Evolutionary conservation across 2,888 invertebrate genomes (phyloP).

Genomic region (Plebejus melissa): DNA sequence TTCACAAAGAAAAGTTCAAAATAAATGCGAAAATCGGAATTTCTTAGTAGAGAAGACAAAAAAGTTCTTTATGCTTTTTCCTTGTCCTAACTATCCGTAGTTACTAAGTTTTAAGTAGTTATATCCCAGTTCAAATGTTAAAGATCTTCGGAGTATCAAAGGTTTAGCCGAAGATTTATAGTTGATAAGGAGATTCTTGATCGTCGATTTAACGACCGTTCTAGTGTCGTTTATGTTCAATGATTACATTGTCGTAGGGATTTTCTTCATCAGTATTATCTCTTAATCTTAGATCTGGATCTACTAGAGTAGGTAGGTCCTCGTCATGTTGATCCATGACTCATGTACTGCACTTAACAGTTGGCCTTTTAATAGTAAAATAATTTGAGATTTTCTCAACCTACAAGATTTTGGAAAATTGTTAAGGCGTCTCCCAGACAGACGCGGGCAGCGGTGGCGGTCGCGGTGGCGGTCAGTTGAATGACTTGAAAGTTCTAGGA

Average conservation of each 20-base stretch:
- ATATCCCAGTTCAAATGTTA: conserved; percentile 16
- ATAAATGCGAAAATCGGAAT: neutral
- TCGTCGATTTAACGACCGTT: conserved; percentile 4
- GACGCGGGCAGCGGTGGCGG: too few species aligned
- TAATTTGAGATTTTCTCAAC: too few species aligned
- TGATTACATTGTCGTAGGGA: neutral
- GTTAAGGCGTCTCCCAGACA: neutral
- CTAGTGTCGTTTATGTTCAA: neutral
- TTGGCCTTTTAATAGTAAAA: too few species aligned
- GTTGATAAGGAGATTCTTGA: conserved; percentile 3
- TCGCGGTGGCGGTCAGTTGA: too few species aligned
- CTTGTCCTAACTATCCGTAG: neutral
- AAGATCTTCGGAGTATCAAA: neutral
- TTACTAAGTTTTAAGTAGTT: conserved; percentile 1
- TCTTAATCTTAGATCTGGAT: too few species aligned
- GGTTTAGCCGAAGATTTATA: neutral
- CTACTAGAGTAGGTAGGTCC: too few species aligned
- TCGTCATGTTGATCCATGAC: too few species aligned
- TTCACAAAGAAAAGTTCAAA: neutral
- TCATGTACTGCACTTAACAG: too few species aligned
- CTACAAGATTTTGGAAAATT: too few species aligned
- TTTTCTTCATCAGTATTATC: neutral
- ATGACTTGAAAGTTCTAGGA: too few species aligned
- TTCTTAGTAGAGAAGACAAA: neutral
- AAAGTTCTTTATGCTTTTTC: neutral